Percentiles rank a stretch among this genome's conserved stretches.
phyloP scores from a whole-genome alignment of 2,888 invertebrate genomes.

The Elysia crispata region DNA sequence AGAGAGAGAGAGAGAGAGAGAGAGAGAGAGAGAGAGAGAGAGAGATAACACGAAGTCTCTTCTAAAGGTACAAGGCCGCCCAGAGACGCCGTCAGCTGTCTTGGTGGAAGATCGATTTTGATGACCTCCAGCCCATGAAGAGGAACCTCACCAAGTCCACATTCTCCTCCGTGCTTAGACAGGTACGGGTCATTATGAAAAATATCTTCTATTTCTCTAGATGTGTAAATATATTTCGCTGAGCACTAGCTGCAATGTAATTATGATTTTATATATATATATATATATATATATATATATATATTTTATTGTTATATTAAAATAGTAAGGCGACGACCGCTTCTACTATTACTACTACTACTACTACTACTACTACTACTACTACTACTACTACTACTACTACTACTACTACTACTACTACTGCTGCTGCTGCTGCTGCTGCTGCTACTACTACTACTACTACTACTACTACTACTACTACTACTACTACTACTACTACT shows the following conservation, averaged over 20 bases:
- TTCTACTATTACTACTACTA: slow-evolving; percentile 3
- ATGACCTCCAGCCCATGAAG: slow-evolving; percentile 46
- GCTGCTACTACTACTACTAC: neutral
- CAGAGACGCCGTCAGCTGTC: slow-evolving; percentile 14
- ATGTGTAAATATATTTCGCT: too few species aligned
- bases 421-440: too few species aligned
- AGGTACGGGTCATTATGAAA: too few species aligned
- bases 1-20: too few species aligned
- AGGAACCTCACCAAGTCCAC: slow-evolving; percentile 43
- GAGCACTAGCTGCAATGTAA: too few species aligned
- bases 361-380: slow-evolving; percentile 19
- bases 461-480: neutral
- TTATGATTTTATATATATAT: too few species aligned
- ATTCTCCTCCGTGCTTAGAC: slow-evolving; percentile 44
- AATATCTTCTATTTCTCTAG: too few species aligned
- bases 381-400: slow-evolving; percentile 19
- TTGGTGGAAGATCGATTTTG: slow-evolving; percentile 46
- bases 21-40: too few species aligned
- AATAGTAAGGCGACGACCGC: neutral
- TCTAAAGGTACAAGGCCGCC: neutral
- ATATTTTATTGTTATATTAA: too few species aligned
- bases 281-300: too few species aligned
- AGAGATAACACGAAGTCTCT: too few species aligned
- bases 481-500: slow-evolving; percentile 5
- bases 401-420: slow-evolving; percentile 16